Evolutionary conservation across 2,888 invertebrate genomes (phyloP).

Genomic region (Amiota mariae): DNA sequence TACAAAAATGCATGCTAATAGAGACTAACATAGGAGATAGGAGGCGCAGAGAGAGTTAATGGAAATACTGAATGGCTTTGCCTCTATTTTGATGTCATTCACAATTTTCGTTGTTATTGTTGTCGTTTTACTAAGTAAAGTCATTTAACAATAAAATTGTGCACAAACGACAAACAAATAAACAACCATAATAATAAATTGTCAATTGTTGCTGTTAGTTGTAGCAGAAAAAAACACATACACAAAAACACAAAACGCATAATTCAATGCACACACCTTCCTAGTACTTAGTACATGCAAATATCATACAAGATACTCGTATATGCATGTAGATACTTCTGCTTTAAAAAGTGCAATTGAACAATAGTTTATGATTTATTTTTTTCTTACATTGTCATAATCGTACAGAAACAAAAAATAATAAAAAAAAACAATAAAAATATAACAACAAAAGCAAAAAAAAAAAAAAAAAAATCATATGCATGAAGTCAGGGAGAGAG

Average conservation of each 20-base stretch:
- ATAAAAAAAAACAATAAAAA: too few species aligned
- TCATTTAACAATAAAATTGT: not conserved
- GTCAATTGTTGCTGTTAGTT: not conserved
- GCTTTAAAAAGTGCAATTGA: too few species aligned
- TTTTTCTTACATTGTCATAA: too few species aligned
- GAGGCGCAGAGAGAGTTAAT: not conserved
- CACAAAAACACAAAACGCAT: not conserved
- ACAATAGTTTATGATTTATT: too few species aligned
- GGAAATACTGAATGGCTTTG: not conserved
- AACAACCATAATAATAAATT: not conserved
- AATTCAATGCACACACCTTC: not conserved
- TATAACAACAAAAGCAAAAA: too few species aligned
- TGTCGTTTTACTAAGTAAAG: not conserved
- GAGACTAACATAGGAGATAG: not conserved
- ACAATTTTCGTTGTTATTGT: not conserved
- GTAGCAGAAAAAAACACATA: not conserved
- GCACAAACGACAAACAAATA: not conserved
- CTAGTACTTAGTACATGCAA: not conserved
- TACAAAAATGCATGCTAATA: not conserved
- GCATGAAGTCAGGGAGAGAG: too few species aligned
- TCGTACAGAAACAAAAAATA: too few species aligned
- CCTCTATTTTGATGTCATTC: not conserved
- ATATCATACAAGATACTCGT: slow-evolving; percentile 8
- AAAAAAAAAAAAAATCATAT: too few species aligned
- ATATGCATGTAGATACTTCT: too few species aligned